Conservation (phyloP, 2,113 vertebrate species). For the Oreochromis aureus region DNA sequence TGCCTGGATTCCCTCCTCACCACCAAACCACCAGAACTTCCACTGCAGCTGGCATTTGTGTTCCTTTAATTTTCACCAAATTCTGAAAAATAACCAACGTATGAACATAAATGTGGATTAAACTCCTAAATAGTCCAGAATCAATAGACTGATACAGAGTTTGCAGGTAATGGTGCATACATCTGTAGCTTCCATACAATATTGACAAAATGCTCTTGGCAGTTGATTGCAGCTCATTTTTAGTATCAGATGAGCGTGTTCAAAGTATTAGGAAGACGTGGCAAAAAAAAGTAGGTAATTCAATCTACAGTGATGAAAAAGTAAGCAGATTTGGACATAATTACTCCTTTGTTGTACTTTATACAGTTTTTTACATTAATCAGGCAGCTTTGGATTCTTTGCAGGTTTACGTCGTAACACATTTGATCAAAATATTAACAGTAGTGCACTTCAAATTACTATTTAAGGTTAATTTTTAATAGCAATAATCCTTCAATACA, state of each 20-base stretch:
- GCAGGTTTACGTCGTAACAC: not conserved
- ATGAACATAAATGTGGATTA: not conserved
- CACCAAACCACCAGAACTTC: conserved; percentile 25
- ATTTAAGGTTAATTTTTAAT: not conserved
- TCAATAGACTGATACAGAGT: not conserved
- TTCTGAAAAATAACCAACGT: not conserved
- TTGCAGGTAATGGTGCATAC: not conserved
- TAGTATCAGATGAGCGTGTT: not conserved
- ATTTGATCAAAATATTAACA: not conserved
- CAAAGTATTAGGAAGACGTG: not conserved
- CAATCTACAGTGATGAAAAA: not conserved
- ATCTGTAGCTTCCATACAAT: not conserved
- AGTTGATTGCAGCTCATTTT: not conserved
- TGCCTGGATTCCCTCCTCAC: conserved; percentile 11
- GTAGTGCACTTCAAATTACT: not conserved
- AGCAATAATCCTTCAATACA: not conserved
- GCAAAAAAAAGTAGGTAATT: not conserved
- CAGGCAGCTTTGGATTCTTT: not conserved
- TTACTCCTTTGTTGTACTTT: not conserved
- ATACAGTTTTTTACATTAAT: not conserved
- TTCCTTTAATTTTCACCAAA: not conserved
- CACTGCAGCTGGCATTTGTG: not conserved
- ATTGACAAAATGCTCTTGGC: not conserved
- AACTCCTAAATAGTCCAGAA: not conserved
- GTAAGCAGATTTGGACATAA: not conserved